phyloP scores from a whole-genome alignment of 1,140 invertebrate genomes.

The Drosophila sproati region DNA sequence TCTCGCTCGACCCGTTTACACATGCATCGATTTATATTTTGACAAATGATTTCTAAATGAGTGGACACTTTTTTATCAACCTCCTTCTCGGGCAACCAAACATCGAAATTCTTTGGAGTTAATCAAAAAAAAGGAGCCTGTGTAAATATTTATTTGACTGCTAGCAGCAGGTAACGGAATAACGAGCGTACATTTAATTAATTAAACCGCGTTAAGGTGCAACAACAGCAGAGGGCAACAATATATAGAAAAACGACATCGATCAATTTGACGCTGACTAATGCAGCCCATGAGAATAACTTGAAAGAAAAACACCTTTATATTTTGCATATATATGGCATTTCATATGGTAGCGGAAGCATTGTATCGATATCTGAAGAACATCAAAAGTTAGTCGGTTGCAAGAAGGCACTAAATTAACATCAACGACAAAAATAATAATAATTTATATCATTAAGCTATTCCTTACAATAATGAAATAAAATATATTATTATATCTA shows the following conservation, averaged over 20 bases:
- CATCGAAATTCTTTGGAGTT: constrained; percentile 27
- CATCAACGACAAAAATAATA: no score
- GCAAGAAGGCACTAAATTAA: no score
- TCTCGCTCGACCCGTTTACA: constrained; percentile 22
- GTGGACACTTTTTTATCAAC: constrained; percentile 65
- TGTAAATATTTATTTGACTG: constrained; percentile 53
- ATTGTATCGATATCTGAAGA: no score
- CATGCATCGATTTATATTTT: constrained; percentile 78
- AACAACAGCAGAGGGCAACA: constrained; percentile 35
- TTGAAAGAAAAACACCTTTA: background rate
- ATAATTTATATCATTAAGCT: no score
- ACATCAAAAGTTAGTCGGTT: no score
- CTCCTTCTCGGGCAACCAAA: background rate
- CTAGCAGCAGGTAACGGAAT: constrained; percentile 24
- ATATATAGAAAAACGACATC: constrained; percentile 27
- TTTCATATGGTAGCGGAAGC: no score
- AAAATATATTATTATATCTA: no score
- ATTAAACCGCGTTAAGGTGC: constrained; percentile 72
- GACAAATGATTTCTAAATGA: constrained; percentile 80
- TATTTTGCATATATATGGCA: background rate
- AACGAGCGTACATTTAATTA: constrained; percentile 66
- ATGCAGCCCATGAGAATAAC: constrained; percentile 11
- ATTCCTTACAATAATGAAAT: no score
- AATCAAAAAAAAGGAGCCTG: constrained; percentile 47
- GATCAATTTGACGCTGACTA: constrained; percentile 33